Conservation (phyloP, 1,140 invertebrate species). For the Steinernema feltiae region DNA sequence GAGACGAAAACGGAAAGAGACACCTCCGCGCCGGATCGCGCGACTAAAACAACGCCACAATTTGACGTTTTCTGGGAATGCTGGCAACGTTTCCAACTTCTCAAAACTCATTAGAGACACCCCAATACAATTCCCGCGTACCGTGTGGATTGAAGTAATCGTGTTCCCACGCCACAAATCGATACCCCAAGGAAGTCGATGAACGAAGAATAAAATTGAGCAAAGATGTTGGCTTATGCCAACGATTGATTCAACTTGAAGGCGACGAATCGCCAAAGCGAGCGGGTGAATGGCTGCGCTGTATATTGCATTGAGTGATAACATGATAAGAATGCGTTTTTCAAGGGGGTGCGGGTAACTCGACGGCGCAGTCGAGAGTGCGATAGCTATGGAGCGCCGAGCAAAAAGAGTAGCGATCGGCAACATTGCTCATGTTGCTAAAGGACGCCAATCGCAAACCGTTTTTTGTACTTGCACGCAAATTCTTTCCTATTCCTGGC, state of each 20-base stretch:
- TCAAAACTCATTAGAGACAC: too few species aligned
- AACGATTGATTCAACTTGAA: background rate
- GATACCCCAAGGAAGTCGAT: background rate
- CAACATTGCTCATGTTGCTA: slow-evolving; percentile 2
- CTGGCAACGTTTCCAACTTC: background rate
- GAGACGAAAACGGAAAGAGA: background rate
- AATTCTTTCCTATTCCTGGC: background rate
- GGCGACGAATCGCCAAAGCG: background rate
- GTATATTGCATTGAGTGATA: slow-evolving; percentile 11
- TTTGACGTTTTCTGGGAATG: background rate
- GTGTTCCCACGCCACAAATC: background rate
- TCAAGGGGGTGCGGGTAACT: background rate
- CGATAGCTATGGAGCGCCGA: background rate
- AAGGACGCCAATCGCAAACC: background rate
- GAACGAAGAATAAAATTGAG: background rate
- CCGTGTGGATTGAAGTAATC: too few species aligned
- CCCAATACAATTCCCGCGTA: too few species aligned
- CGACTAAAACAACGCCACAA: background rate
- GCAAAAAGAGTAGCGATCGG: background rate
- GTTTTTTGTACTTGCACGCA: background rate
- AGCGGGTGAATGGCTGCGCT: background rate
- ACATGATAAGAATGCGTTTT: background rate
- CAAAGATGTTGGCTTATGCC: background rate
- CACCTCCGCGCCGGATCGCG: background rate
- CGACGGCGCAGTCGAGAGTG: background rate